Base-by-base conservation (phyloP, 1,140 invertebrate species). In the Panagrolaimus sp. region DNA sequence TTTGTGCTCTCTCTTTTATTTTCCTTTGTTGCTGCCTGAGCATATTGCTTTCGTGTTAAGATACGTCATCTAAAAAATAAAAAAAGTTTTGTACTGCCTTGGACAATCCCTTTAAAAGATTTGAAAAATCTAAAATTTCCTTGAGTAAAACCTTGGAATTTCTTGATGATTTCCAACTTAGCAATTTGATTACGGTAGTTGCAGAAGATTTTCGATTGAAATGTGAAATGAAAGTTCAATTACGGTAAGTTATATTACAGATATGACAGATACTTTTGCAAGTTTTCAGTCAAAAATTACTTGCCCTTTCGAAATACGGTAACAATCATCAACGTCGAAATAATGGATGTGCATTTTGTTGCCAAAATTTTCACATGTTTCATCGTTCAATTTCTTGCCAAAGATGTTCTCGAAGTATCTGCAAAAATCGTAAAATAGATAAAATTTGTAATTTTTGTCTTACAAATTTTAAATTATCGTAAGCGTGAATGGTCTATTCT, bases 401-500 rank as follows among this genome's bases (percentile, higher is more conserved):
- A 0, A n/a, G 48, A 21, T 52, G 48, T 12, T 52, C 48, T n/a
- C 48, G 48, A 10, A 52, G 26, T 21, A 24, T 52, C 9, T 52
- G 48, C 48, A 52, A 52, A 52, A 8, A 5, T n/a, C 15, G n/a
- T 21, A 52, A 14, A 52, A 7, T 15, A 5, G 48, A 52, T 9
- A n/a, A n/a, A n/a, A 21, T 21, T 24, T 52, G 48, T 52, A 7
- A 24, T 52, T 52, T 21, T 15, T 52, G 48, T 15, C 14, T 21
- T 52, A 12, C 7, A 24, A 15, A 7, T 24, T 24, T 24, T 52
- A 8, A 24, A 52, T 21, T 52, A 52, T 24, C 48, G 48, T 14
- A 52, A 52, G 15, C 48, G 48, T 1, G 48, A 52, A 52, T 52
- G 48, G 48, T n/a, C 48, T 14, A 52, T 52, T n/a, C 10, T 52